A percentile compares a stretch with the other conserved stretches of the same genome.
phyloP scores from a whole-genome alignment of 1,140 invertebrate genomes.

The Micrasema longulum region DNA sequence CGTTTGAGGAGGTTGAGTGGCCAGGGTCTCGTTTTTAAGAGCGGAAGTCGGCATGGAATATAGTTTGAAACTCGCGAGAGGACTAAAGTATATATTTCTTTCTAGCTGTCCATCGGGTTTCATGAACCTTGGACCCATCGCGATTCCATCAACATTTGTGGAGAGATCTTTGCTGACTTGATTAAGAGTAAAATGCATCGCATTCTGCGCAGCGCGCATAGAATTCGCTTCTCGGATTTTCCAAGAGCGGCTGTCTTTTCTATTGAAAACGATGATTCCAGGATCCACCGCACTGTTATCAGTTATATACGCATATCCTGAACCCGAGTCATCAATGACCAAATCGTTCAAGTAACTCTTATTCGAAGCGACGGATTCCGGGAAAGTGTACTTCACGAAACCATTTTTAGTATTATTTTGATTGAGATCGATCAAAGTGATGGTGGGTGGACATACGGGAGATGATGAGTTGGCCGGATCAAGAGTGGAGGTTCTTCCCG shows the following conservation, averaged over 20 bases:
- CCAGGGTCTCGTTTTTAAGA: conserved; percentile 67
- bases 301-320: conserved; percentile 77
- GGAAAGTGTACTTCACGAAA: conserved; percentile 67
- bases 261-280: conserved; percentile 77
- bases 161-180: conserved; percentile 67
- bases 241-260: conserved; percentile 73
- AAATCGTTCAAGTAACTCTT: conserved; percentile 75
- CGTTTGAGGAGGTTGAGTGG: conserved; percentile 57
- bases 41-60: conserved; percentile 72
- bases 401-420: conserved; percentile 69
- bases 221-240: conserved; percentile 73
- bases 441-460: conserved; percentile 71
- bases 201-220: conserved; percentile 71
- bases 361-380: conserved; percentile 66
- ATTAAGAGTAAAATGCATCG: conserved; percentile 70
- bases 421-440: conserved; percentile 77
- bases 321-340: conserved; percentile 75
- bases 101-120: conserved; percentile 60
- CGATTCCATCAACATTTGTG: conserved; percentile 75
- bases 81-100: conserved; percentile 73
- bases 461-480: conserved; percentile 58
- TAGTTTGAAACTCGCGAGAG: conserved; percentile 73
- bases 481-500: conserved; percentile 69
- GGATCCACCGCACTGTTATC: conserved; percentile 75
- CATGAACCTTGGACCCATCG: conserved; percentile 70